Evolutionary conservation across 1,140 invertebrate genomes (phyloP), one percentile per base, ranked within the genome.

Genomic region (Polypedilum vanderplanki): DNA sequence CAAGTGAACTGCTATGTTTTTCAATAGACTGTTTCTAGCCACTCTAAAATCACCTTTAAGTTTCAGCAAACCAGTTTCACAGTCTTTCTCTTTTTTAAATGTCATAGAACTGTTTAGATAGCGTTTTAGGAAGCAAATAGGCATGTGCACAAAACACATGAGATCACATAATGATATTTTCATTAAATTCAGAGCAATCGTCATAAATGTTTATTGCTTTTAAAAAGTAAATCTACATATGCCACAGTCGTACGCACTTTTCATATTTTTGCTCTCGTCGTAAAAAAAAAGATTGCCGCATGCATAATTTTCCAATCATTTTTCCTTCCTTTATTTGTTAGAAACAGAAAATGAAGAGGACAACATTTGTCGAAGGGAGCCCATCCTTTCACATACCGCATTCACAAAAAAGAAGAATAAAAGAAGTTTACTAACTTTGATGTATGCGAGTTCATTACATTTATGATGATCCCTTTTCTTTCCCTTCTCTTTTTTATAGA

Each of bases 161-260:
- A 57, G 46, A 33, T 57, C 46, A 12, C n/a, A 15, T 57, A 57
- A n/a, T n/a, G n/a, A n/a, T 4, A 57, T 57, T 57, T 57, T 57
- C 46, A 57, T 57, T 57, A 57, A 57, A 57, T 57, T n/a, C 12
- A 57, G 46, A 57, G 46, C 46, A 57, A 57, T 57, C 46, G 46
- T 57, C 12, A 57, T 57, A 57, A 57, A 57, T 57, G 46, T 57
- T 57, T 57, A 57, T 57, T 57, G 46, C 46, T n/a, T n/a, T 57
- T 57, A 57, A n/a, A 57, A 57, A 15, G 8, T 57, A 57, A 57
- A 57, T 57, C n/a, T n/a, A 12, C 46, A 57, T 57, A 57, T 57
- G 46, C 12, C n/a, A 57, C 46, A 57, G 9, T 57, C 5, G 24
- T 33, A 33, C 24, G n/a, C 46, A 57, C 46, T 57, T 57, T 57